These are phyloP conservation scores for Drosophila teissieri DNA, from an alignment of 1,140 invertebrate species.

Conservation along the genomic window DNA sequence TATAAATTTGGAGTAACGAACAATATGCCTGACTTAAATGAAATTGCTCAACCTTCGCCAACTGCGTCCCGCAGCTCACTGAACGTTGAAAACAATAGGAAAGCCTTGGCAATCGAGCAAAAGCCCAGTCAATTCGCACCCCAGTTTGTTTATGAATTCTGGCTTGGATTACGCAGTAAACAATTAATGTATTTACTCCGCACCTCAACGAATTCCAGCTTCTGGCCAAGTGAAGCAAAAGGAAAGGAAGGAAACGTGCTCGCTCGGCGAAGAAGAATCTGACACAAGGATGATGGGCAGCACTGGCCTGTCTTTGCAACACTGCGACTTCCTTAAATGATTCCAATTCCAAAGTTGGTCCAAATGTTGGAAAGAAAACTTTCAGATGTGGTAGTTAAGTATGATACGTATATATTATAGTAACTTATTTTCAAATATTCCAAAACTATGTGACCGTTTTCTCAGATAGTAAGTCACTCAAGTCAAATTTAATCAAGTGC, in stretches of 20 bases:
- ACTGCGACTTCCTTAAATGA: too few relatives aligned
- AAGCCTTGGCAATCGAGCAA: not conserved
- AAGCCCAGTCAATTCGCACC: slow-evolving; percentile 9
- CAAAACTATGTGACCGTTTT: too few relatives aligned
- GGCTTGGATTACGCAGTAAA: slow-evolving; percentile 3
- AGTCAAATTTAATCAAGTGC: too few relatives aligned
- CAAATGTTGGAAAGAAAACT: too few relatives aligned
- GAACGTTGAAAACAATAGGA: not conserved
- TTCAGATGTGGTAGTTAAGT: too few relatives aligned
- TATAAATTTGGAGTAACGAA: not conserved
- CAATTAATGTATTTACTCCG: not conserved
- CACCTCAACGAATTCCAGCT: not conserved
- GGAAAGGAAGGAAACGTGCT: not conserved
- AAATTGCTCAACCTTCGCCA: slow-evolving; percentile 1
- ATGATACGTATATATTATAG: too few relatives aligned
- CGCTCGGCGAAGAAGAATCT: not conserved
- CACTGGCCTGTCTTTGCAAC: not conserved
- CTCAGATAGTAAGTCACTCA: too few relatives aligned
- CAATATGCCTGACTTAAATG: not conserved
- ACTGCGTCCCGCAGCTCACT: slow-evolving; percentile 5
- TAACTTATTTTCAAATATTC: too few relatives aligned
- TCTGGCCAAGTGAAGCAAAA: not conserved
- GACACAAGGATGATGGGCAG: not conserved
- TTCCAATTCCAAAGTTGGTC: too few relatives aligned
- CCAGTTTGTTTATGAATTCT: slow-evolving; percentile 13